phyloP scores from a whole-genome alignment of 2,113 vertebrate species.

The Protobothrops flavoviridis region DNA sequence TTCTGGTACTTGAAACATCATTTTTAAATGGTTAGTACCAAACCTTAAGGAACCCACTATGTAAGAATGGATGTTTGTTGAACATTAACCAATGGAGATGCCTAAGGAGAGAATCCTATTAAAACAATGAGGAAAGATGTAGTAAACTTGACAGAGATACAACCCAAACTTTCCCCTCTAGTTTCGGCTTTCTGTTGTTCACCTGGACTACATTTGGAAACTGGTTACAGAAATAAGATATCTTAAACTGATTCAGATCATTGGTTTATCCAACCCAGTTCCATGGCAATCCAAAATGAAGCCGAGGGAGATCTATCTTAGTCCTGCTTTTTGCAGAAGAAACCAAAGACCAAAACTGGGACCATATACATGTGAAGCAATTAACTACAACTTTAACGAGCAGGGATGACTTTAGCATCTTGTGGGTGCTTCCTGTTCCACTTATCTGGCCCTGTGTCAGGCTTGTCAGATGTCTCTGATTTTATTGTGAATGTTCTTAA shows the following conservation, averaged over 20 bases:
- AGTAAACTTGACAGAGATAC: background rate
- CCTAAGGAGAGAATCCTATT: background rate
- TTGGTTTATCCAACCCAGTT: background rate
- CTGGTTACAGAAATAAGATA: background rate
- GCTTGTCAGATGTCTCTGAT: slow-evolving; percentile 15
- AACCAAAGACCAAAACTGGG: background rate
- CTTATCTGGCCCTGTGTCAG: slow-evolving; percentile 2
- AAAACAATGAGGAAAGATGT: background rate
- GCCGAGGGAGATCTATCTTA: background rate
- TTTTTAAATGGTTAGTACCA: background rate
- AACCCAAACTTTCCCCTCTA: background rate
- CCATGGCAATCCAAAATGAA: background rate
- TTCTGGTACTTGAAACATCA: background rate
- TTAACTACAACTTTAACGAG: background rate
- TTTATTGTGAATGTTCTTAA: slow-evolving; percentile 13
- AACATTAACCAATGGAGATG: background rate
- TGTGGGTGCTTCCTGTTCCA: slow-evolving; percentile 14
- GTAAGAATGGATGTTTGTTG: background rate
- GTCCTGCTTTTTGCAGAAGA: background rate
- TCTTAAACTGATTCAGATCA: background rate
- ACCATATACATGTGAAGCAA: background rate
- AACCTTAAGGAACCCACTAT: background rate
- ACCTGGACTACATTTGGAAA: background rate
- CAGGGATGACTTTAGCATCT: background rate
- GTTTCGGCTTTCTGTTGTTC: background rate